These are phyloP conservation scores for Mnemiopsis leidyi DNA, from an alignment of 37 sponge, comb jelly and placozoan species.

Conservation along the genomic window DNA sequence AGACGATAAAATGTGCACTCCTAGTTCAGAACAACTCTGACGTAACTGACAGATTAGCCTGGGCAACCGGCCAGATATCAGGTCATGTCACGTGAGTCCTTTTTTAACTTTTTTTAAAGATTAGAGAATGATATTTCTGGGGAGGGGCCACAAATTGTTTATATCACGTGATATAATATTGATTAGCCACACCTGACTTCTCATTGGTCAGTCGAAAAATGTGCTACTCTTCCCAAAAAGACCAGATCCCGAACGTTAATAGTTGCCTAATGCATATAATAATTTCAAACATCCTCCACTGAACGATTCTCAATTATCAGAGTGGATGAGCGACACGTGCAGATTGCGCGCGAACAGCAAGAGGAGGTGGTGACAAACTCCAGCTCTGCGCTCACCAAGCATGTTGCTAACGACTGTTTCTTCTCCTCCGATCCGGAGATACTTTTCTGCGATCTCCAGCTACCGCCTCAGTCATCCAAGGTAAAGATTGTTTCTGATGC, in stretches of 20 bases:
- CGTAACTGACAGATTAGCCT: not conserved
- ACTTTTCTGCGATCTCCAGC: slow-evolving; percentile 22
- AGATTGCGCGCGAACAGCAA: not conserved
- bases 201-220: no score
- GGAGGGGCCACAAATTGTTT: no score
- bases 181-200: no score
- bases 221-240: no score
- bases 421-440: slow-evolving; percentile 60
- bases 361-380: not conserved
- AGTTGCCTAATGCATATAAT: no score
- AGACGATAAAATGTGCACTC: slow-evolving; percentile 23
- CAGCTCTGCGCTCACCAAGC: not conserved
- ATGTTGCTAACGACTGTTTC: slow-evolving; percentile 54
- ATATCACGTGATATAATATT: no score
- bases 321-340: slow-evolving; percentile 30
- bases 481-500: no score
- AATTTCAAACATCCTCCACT: no score
- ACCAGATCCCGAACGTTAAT: no score
- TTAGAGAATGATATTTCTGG: no score
- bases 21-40: not conserved
- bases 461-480: not conserved
- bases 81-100: slow-evolving; percentile 27
- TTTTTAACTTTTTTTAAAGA: not conserved
- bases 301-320: no score
- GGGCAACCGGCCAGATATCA: slow-evolving; percentile 56